A percentile compares a stretch with the other conserved stretches of the same genome.
These are phyloP conservation scores for Dendroctonus ponderosae DNA, from an alignment of 1,140 invertebrate genomes.

Conservation along the genomic window DNA sequence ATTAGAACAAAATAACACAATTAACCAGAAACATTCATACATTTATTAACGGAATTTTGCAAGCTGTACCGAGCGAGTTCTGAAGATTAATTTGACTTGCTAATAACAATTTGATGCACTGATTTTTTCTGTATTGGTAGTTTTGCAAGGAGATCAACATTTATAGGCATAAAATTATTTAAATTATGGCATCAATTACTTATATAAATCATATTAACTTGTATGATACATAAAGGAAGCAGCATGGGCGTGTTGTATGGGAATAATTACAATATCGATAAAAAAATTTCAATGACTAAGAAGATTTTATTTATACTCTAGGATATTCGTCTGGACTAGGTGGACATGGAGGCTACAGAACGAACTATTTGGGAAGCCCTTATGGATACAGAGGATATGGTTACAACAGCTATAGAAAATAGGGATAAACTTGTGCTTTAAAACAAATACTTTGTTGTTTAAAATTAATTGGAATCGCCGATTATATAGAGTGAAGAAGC, in stretches of 20 bases:
- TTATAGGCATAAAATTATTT: too few relatives aligned
- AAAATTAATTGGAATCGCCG: background rate
- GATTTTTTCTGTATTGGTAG: background rate
- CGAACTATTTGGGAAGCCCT: slow-evolving; percentile 24
- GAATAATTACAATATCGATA: too few relatives aligned
- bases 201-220: too few relatives aligned
- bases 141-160: too few relatives aligned
- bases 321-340: slow-evolving; percentile 10
- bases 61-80: background rate
- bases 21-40: background rate
- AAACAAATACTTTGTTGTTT: background rate
- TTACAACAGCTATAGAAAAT: slow-evolving; percentile 26
- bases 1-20: background rate
- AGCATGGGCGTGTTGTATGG: too few relatives aligned
- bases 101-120: background rate
- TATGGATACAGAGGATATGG: slow-evolving; percentile 31
- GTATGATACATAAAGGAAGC: too few relatives aligned
- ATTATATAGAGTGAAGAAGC: too few relatives aligned
- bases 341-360: slow-evolving; percentile 27
- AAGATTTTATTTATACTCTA: background rate
- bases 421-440: slow-evolving; percentile 5
- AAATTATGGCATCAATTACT: too few relatives aligned
- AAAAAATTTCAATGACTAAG: background rate
- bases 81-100: background rate
- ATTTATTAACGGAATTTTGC: background rate